Evolutionary conservation across 2,888 invertebrate genomes (phyloP).

Genomic region (Bellardia pandia): DNA sequence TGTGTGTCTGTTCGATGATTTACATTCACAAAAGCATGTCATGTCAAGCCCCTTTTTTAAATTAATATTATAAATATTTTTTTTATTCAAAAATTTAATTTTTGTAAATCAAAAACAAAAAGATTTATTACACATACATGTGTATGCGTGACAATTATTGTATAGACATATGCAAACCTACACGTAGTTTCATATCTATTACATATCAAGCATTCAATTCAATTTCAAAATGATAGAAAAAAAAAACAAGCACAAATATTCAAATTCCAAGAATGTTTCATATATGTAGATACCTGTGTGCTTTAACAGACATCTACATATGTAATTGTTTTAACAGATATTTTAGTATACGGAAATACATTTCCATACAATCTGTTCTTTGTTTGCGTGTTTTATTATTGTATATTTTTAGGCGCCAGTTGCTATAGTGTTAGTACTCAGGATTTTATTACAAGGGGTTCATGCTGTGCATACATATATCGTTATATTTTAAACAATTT

Average conservation of each 20-base stretch:
- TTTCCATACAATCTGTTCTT: too few species aligned
- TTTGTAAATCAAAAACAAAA: not conserved
- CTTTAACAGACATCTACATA: too few species aligned
- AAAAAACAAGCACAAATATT: not conserved
- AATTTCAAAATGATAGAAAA: too few species aligned
- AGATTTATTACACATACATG: not conserved
- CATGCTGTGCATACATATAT: too few species aligned
- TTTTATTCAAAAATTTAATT: not conserved
- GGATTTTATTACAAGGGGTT: too few species aligned
- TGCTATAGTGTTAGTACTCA: too few species aligned
- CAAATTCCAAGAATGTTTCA: not conserved
- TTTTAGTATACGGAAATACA: too few species aligned
- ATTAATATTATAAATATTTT: not conserved
- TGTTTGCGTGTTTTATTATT: too few species aligned
- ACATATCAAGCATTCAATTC: not conserved
- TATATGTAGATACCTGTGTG: not conserved
- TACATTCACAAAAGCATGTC: not conserved
- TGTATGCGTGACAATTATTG: constrained; percentile 17
- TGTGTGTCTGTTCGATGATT: not conserved
- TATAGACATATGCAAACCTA: not conserved
- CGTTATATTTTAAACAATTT: too few species aligned
- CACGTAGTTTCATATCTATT: not conserved
- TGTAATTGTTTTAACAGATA: too few species aligned
- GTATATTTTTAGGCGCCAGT: too few species aligned
- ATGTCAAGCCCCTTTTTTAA: not conserved